Conservation (phyloP, 1,140 invertebrate species). For the Pseudobourletiella spinata region DNA sequence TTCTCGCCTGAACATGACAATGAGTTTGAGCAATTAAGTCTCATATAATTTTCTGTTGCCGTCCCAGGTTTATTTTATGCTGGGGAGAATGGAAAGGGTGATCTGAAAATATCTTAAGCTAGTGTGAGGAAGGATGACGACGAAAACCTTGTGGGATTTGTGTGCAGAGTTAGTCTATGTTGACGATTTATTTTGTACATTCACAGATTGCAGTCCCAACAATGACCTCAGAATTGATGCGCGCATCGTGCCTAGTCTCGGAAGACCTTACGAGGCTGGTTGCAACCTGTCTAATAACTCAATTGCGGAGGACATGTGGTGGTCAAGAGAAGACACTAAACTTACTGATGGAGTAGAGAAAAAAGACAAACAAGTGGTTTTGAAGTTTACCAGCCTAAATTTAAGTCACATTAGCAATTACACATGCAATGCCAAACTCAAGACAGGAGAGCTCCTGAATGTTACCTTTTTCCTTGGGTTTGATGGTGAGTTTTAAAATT, state of each 20-base stretch:
- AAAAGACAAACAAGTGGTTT: not conserved
- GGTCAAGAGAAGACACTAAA: not conserved
- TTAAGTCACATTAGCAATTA: constrained; percentile 23
- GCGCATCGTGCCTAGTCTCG: not conserved
- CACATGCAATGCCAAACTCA: constrained; percentile 16
- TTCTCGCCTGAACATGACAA: not conserved
- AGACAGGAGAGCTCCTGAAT: constrained; percentile 1
- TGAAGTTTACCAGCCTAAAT: constrained; percentile 10
- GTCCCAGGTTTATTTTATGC: no score
- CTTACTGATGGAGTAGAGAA: not conserved
- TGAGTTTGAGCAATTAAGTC: no score
- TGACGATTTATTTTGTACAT: not conserved
- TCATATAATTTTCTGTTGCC: no score
- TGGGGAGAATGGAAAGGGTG: no score
- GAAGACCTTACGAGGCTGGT: not conserved
- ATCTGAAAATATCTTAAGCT: not conserved
- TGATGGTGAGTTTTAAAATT: constrained; percentile 8
- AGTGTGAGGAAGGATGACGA: no score
- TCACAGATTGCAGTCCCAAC: constrained; percentile 1
- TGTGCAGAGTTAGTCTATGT: not conserved
- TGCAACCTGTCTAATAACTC: not conserved
- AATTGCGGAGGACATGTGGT: constrained; percentile 10
- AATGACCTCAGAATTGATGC: not conserved
- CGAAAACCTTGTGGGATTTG: no score
- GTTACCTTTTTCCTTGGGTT: constrained; percentile 14